Conservation (phyloP, 30 jellyfish, hydroid and myxozoan species). For the Aurelia sp. region DNA sequence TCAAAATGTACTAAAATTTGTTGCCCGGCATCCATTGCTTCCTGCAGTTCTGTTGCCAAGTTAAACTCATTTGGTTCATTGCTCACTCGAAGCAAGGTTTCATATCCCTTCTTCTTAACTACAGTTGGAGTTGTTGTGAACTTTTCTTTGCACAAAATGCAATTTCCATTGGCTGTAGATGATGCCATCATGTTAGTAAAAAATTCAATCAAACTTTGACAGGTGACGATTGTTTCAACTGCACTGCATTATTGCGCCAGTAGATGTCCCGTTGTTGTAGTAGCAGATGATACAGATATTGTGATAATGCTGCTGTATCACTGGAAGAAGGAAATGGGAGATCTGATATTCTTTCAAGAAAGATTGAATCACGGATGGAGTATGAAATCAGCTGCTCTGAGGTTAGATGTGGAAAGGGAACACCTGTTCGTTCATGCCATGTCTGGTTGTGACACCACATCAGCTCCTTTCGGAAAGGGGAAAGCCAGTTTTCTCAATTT, state of each 20-base stretch:
- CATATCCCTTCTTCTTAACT: slow-evolving; percentile 29
- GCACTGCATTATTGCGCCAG: slow-evolving; percentile 44
- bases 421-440: slow-evolving; percentile 50
- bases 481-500: slow-evolving; percentile 18
- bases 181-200: slow-evolving; percentile 20
- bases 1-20: no score
- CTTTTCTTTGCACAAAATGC: slow-evolving; percentile 34
- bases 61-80: slow-evolving; percentile 8
- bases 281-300: slow-evolving; percentile 53
- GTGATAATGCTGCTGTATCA: slow-evolving; percentile 44
- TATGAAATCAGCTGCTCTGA: slow-evolving; percentile 47
- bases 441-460: slow-evolving; percentile 72
- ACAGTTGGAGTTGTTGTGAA: slow-evolving; percentile 17
- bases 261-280: slow-evolving; percentile 1
- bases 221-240: slow-evolving; percentile 19
- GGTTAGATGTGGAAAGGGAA: slow-evolving; percentile 33
- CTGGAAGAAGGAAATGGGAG: slow-evolving; percentile 55
- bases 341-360: slow-evolving; percentile 24
- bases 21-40: no score
- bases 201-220: no score
- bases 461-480: slow-evolving; percentile 65
- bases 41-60: slow-evolving; percentile 29
- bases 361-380: slow-evolving; percentile 42
- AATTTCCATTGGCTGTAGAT: slow-evolving; percentile 9
- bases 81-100: slow-evolving; percentile 35